Percentiles rank a stretch among this genome's conserved stretches.
These are phyloP conservation scores for Hipposideros larvatus DNA, from an alignment of 2,797 vertebrate species.

Conservation along the genomic window DNA sequence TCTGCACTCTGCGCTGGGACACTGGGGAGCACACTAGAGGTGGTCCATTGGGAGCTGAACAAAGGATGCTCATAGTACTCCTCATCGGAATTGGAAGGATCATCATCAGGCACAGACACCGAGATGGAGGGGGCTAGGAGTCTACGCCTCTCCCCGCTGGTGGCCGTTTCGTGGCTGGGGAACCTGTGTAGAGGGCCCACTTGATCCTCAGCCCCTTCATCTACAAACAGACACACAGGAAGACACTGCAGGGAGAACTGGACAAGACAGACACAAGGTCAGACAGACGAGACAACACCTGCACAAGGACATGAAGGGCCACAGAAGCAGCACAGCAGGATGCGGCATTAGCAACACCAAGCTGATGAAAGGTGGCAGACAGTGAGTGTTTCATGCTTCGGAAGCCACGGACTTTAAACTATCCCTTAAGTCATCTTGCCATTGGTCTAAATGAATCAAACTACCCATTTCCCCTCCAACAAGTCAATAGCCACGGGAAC, in stretches of 20 bases:
- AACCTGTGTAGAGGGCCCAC: constrained; percentile 93
- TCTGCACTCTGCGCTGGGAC: constrained; percentile 90
- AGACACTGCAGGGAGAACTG: constrained; percentile 94
- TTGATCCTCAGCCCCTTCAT: constrained; percentile 97
- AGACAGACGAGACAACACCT: constrained; percentile 72
- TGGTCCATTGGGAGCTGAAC: constrained; percentile 97
- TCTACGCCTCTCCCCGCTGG: constrained; percentile 91
- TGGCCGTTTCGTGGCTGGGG: constrained; percentile 90
- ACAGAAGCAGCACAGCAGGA: constrained; percentile 37
- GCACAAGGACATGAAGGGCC: constrained; percentile 38
- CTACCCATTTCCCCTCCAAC: background rate
- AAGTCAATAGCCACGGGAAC: constrained; percentile 49
- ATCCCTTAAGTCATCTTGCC: background rate
- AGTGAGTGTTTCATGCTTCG: constrained; percentile 37
- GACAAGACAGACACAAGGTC: constrained; percentile 87
- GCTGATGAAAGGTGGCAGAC: constrained; percentile 49
- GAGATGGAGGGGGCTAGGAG: constrained; percentile 96
- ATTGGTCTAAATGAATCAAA: constrained; percentile 45
- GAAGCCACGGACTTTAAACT: background rate
- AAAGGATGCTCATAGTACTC: constrained; percentile 98
- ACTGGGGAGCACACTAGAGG: constrained; percentile 92
- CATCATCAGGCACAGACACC: constrained; percentile 96
- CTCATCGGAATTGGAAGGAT: constrained; percentile 96
- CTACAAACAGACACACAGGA: constrained; percentile 95
- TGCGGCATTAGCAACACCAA: constrained; percentile 32